Percentiles rank a stretch among this genome's conserved stretches.
These are phyloP conservation scores for Tyrophagus putrescentiae DNA, from an alignment of 1,140 invertebrate species.

Conservation along the genomic window DNA sequence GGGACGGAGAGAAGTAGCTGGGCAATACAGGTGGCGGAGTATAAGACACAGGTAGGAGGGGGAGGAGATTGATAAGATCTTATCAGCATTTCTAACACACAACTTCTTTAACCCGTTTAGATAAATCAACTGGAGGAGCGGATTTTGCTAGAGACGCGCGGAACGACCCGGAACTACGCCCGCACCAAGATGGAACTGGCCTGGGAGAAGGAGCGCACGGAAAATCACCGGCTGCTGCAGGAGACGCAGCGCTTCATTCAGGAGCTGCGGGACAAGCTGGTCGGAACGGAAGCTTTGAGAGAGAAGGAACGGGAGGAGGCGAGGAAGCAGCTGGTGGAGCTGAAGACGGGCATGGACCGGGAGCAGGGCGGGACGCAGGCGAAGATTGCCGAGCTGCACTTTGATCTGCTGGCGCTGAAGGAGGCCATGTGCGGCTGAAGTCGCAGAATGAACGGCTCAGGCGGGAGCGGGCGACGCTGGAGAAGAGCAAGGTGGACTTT, in stretches of 20 bases:
- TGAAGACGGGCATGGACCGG: slow-evolving; percentile 65
- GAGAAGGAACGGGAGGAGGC: slow-evolving; percentile 73
- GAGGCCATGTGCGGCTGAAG: slow-evolving; percentile 78
- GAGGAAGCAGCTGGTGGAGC: slow-evolving; percentile 64
- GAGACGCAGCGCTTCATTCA: slow-evolving; percentile 78
- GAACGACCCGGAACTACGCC: slow-evolving; percentile 59
- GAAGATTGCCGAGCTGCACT: slow-evolving; percentile 66
- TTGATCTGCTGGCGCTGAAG: slow-evolving; percentile 65
- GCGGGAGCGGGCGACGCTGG: slow-evolving; percentile 65
- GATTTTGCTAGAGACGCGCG: slow-evolving; percentile 30
- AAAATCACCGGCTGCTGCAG: slow-evolving; percentile 70
- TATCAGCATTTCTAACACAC: no score
- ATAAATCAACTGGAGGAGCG: slow-evolving; percentile 61
- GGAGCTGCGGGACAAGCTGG: slow-evolving; percentile 45
- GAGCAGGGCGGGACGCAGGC: slow-evolving; percentile 73
- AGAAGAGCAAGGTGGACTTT: slow-evolving; percentile 36
- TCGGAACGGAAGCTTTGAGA: slow-evolving; percentile 61
- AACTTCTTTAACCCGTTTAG: no score
- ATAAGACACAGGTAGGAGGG: slow-evolving; percentile 74
- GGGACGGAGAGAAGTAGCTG: slow-evolving; percentile 70
- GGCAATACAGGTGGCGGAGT: slow-evolving; percentile 71
- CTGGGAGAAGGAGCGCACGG: slow-evolving; percentile 87
- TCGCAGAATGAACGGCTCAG: slow-evolving; percentile 80
- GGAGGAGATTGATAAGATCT: no score
- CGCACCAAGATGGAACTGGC: slow-evolving; percentile 77